These are phyloP conservation scores for Neosilurus mollespiculum DNA, from an alignment of 2,797 vertebrate species.

Conservation along the genomic window DNA sequence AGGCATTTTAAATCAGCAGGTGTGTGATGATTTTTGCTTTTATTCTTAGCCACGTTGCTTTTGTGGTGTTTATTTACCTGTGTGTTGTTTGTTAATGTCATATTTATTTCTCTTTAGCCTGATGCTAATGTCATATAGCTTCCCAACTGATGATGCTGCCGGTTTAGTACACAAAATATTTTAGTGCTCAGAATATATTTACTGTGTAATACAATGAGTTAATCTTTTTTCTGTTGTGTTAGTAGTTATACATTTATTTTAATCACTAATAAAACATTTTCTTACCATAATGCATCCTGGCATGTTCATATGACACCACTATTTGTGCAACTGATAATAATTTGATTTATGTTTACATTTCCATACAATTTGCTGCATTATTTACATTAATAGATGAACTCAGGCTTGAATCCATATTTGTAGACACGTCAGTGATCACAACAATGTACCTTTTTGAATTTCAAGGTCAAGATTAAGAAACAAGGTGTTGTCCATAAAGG, in stretches of 20 bases:
- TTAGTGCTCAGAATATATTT: no score
- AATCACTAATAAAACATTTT: neutral
- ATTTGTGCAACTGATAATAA: neutral
- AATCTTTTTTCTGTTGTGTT: neutral
- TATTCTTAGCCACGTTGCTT: neutral
- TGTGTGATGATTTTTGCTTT: conserved; percentile 33
- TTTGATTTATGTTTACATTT: neutral
- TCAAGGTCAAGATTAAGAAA: neutral
- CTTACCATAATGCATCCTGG: no score
- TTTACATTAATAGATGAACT: neutral
- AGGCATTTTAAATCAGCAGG: conserved; percentile 68
- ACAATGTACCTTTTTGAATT: neutral
- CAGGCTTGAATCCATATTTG: neutral
- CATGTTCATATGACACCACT: neutral
- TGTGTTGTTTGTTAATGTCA: neutral
- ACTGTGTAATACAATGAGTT: no score
- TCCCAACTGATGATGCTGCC: neutral
- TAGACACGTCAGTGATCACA: neutral
- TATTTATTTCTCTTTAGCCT: neutral
- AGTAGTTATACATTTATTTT: neutral
- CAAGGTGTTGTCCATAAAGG: no score
- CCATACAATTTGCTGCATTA: neutral
- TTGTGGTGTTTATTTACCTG: neutral
- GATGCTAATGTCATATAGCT: neutral
- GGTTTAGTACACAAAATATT: neutral